A percentile compares a stretch with the other conserved stretches of the same genome.
These are phyloP conservation scores for Melipona quadrifasciata DNA, from an alignment of 1,140 invertebrate species.

Conservation along the genomic window DNA sequence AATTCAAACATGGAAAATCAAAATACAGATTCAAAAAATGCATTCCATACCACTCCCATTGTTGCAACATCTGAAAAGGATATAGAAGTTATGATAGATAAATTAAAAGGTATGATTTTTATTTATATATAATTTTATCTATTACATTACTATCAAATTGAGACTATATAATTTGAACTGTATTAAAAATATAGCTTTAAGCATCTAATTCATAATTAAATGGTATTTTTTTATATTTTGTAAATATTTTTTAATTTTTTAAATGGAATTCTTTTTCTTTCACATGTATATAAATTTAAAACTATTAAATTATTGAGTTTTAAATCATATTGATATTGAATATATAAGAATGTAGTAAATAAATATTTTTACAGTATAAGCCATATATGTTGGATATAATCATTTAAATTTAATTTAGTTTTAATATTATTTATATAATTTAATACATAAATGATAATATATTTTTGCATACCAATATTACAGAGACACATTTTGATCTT, in stretches of 20 bases:
- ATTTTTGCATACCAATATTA: slow-evolving; percentile 51
- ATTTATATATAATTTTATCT: slow-evolving; percentile 7
- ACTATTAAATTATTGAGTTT: slow-evolving; percentile 19
- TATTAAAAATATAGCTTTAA: slow-evolving; percentile 18
- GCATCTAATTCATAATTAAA: slow-evolving; percentile 38
- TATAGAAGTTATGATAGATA: slow-evolving; percentile 78
- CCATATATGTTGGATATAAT: not conserved
- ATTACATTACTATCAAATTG: slow-evolving; percentile 34
- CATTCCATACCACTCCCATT: slow-evolving; percentile 67
- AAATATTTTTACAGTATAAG: slow-evolving; percentile 16
- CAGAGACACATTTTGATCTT: slow-evolving; percentile 61
- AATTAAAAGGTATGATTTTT: slow-evolving; percentile 76
- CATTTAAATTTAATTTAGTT: not conserved
- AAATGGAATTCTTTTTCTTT: slow-evolving; percentile 18
- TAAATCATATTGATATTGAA: slow-evolving; percentile 23
- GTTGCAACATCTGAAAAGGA: slow-evolving; percentile 76
- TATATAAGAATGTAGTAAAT: slow-evolving; percentile 30
- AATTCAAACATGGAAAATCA: slow-evolving; percentile 40
- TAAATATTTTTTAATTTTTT: slow-evolving; percentile 31
- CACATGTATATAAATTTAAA: slow-evolving; percentile 41
- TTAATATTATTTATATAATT: slow-evolving; percentile 41
- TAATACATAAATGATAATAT: slow-evolving; percentile 29
- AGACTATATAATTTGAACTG: slow-evolving; percentile 30
- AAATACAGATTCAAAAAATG: slow-evolving; percentile 61
- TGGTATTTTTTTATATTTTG: slow-evolving; percentile 28